Base-by-base conservation (phyloP, 2,888 invertebrate genomes). In the Augochlorella aurata region DNA sequence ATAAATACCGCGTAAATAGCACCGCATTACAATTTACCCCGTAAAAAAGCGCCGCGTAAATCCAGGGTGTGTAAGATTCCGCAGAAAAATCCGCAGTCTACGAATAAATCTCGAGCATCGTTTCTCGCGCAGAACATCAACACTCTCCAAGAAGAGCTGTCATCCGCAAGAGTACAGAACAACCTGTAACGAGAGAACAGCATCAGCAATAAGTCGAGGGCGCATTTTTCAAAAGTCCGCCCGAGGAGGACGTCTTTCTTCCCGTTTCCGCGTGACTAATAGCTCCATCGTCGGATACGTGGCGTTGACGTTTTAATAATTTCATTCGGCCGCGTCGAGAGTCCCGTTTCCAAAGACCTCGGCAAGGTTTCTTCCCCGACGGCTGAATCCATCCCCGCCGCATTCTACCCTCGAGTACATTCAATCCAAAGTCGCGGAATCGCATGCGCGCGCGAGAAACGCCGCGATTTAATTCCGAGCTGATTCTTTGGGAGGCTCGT, bases 271-370 rank as follows among this genome's bases (percentile, higher is more conserved):
- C 68, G 78, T 63, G 47, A 47, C 71, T 80, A 79, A 80, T 75
- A 79, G 87, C 83, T 84, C 81, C 86, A 77, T 82, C 84, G 76
- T 72, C 86, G 68, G 74, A 82, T 88, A 85, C 88, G 77, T 88
- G 88, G 86, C 84, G 88, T 87, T 88, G 88, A 88, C 88, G 83
- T 88, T 88, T 88, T 88, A 88, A 88, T 88, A 88, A 88, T 88
- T 88, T 88, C 88, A 86, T 88, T 87, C 82, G 85, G 29, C 63
- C 81, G 79, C 85, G 83, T 82, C 88, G 79, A 83, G 78, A 63
- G 63, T 38, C 63, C 38, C 38, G 29, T 63, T 63, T 63, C 63
- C 63, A 29, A 38, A 63, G 63, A 38, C 70, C 73, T 77, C 78
- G 49, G 77, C 81, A 69, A 71, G 79, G 66, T 72, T 79, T 83